Evolutionary conservation across 2,113 vertebrate genomes (phyloP).

Genomic region (Thalassoma bifasciatum): DNA sequence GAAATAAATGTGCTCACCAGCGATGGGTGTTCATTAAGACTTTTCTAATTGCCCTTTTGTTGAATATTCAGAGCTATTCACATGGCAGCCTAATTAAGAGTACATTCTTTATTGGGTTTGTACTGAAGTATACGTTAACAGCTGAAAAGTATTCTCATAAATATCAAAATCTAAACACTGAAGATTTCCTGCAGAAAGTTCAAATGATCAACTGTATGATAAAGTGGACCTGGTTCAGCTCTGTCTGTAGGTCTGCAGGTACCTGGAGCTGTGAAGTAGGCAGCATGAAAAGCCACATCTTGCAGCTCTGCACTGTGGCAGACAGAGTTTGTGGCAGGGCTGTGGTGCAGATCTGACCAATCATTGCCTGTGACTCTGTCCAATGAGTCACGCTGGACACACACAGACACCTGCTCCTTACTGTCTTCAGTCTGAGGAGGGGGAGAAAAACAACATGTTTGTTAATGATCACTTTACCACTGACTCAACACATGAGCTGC

Average conservation of each 20-base stretch:
- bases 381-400: slow-evolving; percentile 65
- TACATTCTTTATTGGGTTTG: not conserved
- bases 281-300: slow-evolving; percentile 45
- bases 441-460: not conserved
- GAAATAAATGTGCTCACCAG: no score
- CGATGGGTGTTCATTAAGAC: no score
- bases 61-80: not conserved
- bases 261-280: slow-evolving; percentile 69
- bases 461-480: not conserved
- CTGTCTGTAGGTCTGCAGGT: slow-evolving; percentile 11
- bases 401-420: slow-evolving; percentile 77
- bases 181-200: no score
- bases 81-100: not conserved
- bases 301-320: slow-evolving; percentile 66
- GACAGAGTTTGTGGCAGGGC: slow-evolving; percentile 53
- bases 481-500: not conserved
- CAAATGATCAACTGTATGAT: not conserved
- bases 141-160: no score
- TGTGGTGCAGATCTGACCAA: slow-evolving; percentile 57
- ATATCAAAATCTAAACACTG: no score
- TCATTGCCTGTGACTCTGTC: slow-evolving; percentile 46
- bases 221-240: slow-evolving; percentile 11
- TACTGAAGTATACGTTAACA: not conserved
- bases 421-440: slow-evolving; percentile 65
- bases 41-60: no score